Conservation (phyloP, 2,888 invertebrate genomes). For the Linnaemya tessellans region DNA sequence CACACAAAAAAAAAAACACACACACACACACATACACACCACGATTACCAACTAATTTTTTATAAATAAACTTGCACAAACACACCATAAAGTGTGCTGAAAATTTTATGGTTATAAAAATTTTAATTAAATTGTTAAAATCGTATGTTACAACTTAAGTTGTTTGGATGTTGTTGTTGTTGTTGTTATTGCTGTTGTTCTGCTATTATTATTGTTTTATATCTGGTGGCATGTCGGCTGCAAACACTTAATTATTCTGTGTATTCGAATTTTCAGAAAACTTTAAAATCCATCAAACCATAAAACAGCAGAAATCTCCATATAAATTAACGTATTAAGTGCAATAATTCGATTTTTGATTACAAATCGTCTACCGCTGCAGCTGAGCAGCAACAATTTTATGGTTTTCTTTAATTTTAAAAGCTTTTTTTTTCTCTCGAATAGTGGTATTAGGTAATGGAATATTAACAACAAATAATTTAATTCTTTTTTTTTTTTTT, state of each 20-base stretch:
- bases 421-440: background rate
- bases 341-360: constrained; percentile 52
- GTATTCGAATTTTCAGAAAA: background rate
- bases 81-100: constrained; percentile 61
- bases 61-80: constrained; percentile 35
- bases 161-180: background rate
- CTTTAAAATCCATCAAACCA: constrained; percentile 38
- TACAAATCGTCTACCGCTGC: constrained; percentile 20
- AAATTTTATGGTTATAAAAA: constrained; percentile 57
- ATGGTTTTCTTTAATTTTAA: constrained; percentile 19
- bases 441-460: background rate
- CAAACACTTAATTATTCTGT: background rate
- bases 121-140: constrained; percentile 71
- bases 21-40: background rate
- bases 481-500: constrained; percentile 49
- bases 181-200: too few species aligned
- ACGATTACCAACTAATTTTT: background rate
- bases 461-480: background rate
- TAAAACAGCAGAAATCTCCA: constrained; percentile 55
- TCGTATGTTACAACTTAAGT: constrained; percentile 51
- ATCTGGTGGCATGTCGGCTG: background rate
- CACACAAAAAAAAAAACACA: background rate
- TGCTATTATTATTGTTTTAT: constrained; percentile 7
- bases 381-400: background rate
- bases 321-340: constrained; percentile 53